These are phyloP conservation scores for Zeuzera pyrina DNA, from an alignment of 2,888 invertebrate genomes.

Conservation along the genomic window DNA sequence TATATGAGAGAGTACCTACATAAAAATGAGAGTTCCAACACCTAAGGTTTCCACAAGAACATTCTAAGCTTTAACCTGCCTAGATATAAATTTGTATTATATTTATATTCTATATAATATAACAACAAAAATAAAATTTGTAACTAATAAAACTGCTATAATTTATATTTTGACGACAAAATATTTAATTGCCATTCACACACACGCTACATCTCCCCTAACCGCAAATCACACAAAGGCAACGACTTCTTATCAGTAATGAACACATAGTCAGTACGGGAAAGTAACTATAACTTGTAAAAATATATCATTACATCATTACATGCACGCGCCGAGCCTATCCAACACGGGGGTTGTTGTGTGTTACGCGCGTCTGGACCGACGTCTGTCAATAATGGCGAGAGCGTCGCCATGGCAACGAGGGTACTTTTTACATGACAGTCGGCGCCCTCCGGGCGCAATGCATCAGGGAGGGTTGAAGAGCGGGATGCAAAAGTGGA, in stretches of 20 bases:
- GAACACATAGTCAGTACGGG: conserved; percentile 42
- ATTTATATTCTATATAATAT: not conserved
- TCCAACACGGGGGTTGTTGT: conserved; percentile 20
- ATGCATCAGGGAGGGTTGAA: conserved; percentile 48
- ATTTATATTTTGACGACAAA: not conserved
- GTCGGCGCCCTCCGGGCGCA: conserved; percentile 51
- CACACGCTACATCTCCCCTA: too few relatives aligned
- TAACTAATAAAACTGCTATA: not conserved
- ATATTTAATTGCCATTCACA: not conserved
- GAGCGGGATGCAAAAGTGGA: conserved; percentile 41
- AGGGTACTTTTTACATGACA: conserved; percentile 41
- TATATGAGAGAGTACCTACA: too few relatives aligned
- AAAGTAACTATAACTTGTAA: conserved; percentile 43
- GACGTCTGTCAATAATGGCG: conserved; percentile 58
- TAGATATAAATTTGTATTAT: too few relatives aligned
- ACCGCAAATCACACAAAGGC: conserved; percentile 31
- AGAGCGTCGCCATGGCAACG: conserved; percentile 62
- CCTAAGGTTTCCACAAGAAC: too few relatives aligned
- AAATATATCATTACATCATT: conserved; percentile 57
- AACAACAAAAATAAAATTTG: conserved; percentile 1
- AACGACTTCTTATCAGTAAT: conserved; percentile 52
- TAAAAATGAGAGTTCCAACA: too few relatives aligned
- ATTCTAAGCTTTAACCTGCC: too few relatives aligned
- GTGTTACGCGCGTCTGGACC: conserved; percentile 33
- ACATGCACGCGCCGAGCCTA: conserved; percentile 30